Evolutionary conservation across 2,888 invertebrate genomes (phyloP).

Genomic region (Anarsia innoxiella): DNA sequence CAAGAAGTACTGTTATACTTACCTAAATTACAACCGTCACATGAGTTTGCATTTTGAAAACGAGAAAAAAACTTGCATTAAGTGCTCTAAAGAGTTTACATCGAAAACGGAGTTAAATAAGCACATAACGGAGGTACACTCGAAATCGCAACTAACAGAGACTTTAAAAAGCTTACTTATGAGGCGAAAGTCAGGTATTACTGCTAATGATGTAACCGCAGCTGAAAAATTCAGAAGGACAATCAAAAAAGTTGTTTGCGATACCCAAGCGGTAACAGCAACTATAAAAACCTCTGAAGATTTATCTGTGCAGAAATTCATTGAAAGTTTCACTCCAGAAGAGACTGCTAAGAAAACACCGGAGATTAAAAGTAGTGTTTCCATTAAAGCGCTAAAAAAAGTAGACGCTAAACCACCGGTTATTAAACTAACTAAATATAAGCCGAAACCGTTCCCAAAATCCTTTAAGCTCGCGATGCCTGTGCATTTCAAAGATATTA

Average conservation of each 20-base stretch:
- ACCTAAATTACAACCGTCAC: slow-evolving; percentile 56
- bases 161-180: slow-evolving; percentile 49
- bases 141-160: slow-evolving; percentile 46
- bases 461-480: slow-evolving; percentile 37
- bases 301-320: slow-evolving; percentile 49
- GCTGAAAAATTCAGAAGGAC: slow-evolving; percentile 34
- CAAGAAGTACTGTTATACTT: slow-evolving; percentile 54
- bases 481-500: slow-evolving; percentile 30
- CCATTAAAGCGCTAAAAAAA: slow-evolving; percentile 16
- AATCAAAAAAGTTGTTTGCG: slow-evolving; percentile 34
- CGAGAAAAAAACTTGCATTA: slow-evolving; percentile 43
- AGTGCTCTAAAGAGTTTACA: slow-evolving; percentile 41
- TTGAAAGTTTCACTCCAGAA: slow-evolving; percentile 56
- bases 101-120: slow-evolving; percentile 31
- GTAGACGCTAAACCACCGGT: slow-evolving; percentile 23
- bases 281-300: slow-evolving; percentile 31
- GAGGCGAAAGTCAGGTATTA: slow-evolving; percentile 31
- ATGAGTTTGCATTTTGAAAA: slow-evolving; percentile 40
- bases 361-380: slow-evolving; percentile 19
- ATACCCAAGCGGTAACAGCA: slow-evolving; percentile 19
- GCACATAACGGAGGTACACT: slow-evolving; percentile 41
- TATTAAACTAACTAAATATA: slow-evolving; percentile 45
- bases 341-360: slow-evolving; percentile 21
- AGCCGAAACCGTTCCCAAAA: slow-evolving; percentile 9
- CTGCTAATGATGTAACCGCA: slow-evolving; percentile 14